Conservation (phyloP, 2,797 vertebrate species). For the Leptatherina wallacei region DNA sequence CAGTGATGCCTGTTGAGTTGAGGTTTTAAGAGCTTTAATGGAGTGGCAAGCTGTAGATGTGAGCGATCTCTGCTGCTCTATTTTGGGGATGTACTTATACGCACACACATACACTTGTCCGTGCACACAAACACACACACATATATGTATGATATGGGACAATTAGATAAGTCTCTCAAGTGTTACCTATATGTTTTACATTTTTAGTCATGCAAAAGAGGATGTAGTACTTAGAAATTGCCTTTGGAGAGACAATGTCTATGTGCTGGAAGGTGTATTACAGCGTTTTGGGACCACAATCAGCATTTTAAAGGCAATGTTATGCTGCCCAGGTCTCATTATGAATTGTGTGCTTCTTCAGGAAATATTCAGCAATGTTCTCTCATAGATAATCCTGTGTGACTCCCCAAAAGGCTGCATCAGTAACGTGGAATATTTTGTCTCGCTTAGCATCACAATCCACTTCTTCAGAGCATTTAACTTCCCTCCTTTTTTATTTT, state of each 20-base stretch:
- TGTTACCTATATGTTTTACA: slow-evolving; percentile 17
- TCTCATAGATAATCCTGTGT: slow-evolving; percentile 48
- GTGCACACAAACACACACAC: neutral
- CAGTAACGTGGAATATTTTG: slow-evolving; percentile 48
- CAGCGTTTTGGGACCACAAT: neutral
- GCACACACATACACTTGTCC: neutral
- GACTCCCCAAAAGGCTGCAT: slow-evolving; percentile 47
- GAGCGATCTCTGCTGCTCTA: slow-evolving; percentile 36
- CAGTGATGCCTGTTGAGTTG: slow-evolving; percentile 63
- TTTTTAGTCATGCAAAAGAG: slow-evolving; percentile 17
- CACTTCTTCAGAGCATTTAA: slow-evolving; percentile 36
- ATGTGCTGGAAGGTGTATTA: neutral
- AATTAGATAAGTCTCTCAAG: slow-evolving; percentile 28
- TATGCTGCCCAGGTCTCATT: slow-evolving; percentile 22
- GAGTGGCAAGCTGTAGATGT: slow-evolving; percentile 50
- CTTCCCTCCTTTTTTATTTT: slow-evolving; percentile 21
- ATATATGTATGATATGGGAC: slow-evolving; percentile 1
- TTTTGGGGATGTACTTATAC: slow-evolving; percentile 38
- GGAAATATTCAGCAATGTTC: slow-evolving; percentile 41
- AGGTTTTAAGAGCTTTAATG: slow-evolving; percentile 78
- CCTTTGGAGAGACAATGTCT: neutral
- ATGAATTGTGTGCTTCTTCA: slow-evolving; percentile 25
- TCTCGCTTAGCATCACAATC: slow-evolving; percentile 54
- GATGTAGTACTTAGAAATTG: neutral
- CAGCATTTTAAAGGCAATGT: slow-evolving; percentile 31